Evolutionary conservation across 2,888 invertebrate genomes (phyloP).

Genomic region (Latrodectus elegans): DNA sequence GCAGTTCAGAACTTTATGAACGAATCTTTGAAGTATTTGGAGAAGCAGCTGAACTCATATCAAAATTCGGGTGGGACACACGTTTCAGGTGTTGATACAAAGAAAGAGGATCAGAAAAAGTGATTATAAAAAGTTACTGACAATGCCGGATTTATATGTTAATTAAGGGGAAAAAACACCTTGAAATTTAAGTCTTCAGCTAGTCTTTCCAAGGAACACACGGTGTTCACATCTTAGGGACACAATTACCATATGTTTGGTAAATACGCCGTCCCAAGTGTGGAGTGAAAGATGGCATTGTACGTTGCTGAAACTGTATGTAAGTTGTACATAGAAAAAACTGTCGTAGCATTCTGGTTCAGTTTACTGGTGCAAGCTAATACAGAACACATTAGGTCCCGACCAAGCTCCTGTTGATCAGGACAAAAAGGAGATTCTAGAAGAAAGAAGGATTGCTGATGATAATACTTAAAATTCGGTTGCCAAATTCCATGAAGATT

Average conservation of each 20-base stretch:
- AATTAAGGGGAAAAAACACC: neutral
- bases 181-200: slow-evolving; percentile 46
- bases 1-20: slow-evolving; percentile 97
- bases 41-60: slow-evolving; percentile 79
- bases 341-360: neutral
- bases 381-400: neutral
- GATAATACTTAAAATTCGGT: neutral
- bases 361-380: neutral
- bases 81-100: slow-evolving; percentile 56
- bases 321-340: neutral
- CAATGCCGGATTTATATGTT: neutral
- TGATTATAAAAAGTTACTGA: neutral
- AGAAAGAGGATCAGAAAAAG: slow-evolving; percentile 67
- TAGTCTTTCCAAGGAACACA: slow-evolving; percentile 54
- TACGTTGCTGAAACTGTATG: neutral
- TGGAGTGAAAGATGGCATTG: neutral
- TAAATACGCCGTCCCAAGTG: neutral
- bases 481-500: neutral
- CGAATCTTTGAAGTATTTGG: slow-evolving; percentile 96
- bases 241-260: slow-evolving; percentile 4
- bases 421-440: neutral
- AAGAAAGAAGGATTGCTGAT: neutral
- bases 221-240: slow-evolving; percentile 20
- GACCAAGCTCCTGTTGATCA: slow-evolving; percentile 42
- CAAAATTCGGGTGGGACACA: slow-evolving; percentile 45